These are phyloP conservation scores for Drosophila hawaiiensis DNA, from an alignment of 2,888 invertebrate species.

Conservation along the genomic window DNA sequence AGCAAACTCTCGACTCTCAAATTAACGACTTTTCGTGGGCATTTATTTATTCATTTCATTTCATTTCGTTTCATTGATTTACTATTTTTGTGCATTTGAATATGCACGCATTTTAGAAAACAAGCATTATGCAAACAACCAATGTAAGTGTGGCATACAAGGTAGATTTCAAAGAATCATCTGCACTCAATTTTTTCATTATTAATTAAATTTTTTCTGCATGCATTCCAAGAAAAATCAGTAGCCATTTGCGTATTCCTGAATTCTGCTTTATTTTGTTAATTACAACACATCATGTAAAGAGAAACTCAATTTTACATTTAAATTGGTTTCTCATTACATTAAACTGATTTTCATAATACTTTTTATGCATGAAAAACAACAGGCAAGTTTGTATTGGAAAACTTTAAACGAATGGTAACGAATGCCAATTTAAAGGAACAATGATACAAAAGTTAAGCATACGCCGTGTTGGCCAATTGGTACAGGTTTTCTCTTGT, in stretches of 20 bases:
- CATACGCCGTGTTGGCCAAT: constrained; percentile 28
- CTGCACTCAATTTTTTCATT: neutral
- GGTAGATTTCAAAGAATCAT: neutral
- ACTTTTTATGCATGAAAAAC: neutral
- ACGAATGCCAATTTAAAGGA: constrained; percentile 6
- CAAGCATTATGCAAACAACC: neutral
- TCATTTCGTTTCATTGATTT: constrained; percentile 6
- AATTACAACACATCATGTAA: neutral
- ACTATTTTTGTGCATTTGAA: constrained; percentile 4
- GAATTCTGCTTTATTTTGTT: neutral
- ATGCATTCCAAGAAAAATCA: neutral
- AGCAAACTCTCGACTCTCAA: constrained; percentile 48
- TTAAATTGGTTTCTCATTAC: neutral
- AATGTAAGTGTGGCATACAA: neutral
- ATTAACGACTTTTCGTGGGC: constrained; percentile 50
- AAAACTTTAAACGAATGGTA: neutral
- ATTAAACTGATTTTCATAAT: neutral
- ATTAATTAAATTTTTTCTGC: neutral
- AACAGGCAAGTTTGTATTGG: neutral
- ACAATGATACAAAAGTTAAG: constrained; percentile 14
- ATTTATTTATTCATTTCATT: constrained; percentile 22
- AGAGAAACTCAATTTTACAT: neutral
- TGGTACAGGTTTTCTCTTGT: neutral
- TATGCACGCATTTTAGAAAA: constrained; percentile 6
- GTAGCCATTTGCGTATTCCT: neutral